Base-by-base conservation (phyloP, 2,888 invertebrate genomes). In the Myathropa florea region DNA sequence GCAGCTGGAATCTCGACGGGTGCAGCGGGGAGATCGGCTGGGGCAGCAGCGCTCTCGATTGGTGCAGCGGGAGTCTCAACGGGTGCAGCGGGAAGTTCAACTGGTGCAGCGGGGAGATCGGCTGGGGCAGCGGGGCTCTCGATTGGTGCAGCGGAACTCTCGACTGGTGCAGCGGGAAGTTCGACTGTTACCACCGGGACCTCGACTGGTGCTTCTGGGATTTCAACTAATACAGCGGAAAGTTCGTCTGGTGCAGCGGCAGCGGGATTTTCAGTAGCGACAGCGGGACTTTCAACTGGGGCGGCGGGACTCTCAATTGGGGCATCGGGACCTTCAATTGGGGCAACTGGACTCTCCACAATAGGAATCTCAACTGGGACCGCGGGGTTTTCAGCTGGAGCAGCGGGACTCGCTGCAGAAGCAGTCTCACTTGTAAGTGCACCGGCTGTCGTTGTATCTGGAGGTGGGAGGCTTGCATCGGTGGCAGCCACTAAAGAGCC, bases 211-310 rank as follows among this genome's bases (percentile, higher is more conserved):
- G 24, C 64, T n/a, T n/a, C n/a, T n/a, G n/a, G n/a, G n/a, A n/a
- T n/a, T n/a, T n/a, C n/a, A n/a, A n/a, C n/a, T n/a, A n/a, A n/a
- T n/a, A n/a, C n/a, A n/a, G n/a, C n/a, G n/a, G n/a, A n/a, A n/a
- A n/a, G n/a, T n/a, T n/a, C n/a, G n/a, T n/a, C n/a, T n/a, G n/a
- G n/a, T n/a, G n/a, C n/a, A n/a, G n/a, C n/a, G n/a, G n/a, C n/a
- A n/a, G n/a, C n/a, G n/a, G n/a, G n/a, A n/a, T n/a, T n/a, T n/a
- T n/a, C n/a, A n/a, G n/a, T n/a, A n/a, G n/a, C n/a, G n/a, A n/a
- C n/a, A n/a, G n/a, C n/a, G 0, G 64, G 53, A 6, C 85, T 89
- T 75, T 89, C 89, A 55, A 90, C 89, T 33, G 90, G 90, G 24
- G 89, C 70, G n/a, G 77, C 59, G 1, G 64, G 39, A 1, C 2